Evolutionary conservation across 2,797 vertebrate genomes (phyloP).

Genomic region (Sebastiscus albofasciatus): DNA sequence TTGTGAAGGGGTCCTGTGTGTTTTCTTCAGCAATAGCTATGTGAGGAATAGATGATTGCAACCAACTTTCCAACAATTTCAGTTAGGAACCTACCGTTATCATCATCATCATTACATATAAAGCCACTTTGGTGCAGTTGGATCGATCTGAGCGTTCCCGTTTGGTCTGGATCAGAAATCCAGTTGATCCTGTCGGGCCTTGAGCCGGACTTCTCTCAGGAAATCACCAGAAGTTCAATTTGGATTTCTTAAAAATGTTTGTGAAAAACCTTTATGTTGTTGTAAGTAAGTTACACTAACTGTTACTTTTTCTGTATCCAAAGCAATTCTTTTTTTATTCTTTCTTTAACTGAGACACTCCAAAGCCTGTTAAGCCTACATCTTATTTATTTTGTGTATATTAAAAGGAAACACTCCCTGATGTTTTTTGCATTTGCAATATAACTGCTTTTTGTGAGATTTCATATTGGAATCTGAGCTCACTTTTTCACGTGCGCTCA

Average conservation of each 20-base stretch:
- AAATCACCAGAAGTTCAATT: conserved; percentile 14
- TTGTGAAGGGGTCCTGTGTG: too few species aligned
- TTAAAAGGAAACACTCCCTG: conserved; percentile 2
- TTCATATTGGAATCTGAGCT: conserved; percentile 35
- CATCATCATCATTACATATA: not conserved
- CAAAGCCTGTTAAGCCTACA: not conserved
- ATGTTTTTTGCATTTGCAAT: not conserved
- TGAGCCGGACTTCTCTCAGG: conserved; percentile 44
- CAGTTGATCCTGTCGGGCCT: not conserved
- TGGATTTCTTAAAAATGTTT: not conserved
- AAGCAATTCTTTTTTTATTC: not conserved
- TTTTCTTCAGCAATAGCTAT: not conserved
- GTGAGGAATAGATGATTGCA: not conserved
- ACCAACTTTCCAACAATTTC: not conserved
- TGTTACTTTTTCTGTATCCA: conserved; percentile 16
- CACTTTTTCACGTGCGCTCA: not conserved
- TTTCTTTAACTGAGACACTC: conserved; percentile 30
- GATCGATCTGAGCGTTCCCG: not conserved
- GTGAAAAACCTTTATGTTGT: not conserved
- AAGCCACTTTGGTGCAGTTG: not conserved
- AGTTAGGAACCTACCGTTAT: not conserved
- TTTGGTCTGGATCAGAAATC: conserved; percentile 17
- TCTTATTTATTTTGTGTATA: conserved; percentile 56
- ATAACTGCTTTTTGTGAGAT: not conserved
- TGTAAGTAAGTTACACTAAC: not conserved